Evolutionary conservation across 2,113 vertebrate species (phyloP).

Genomic region (Protobothrops flavoviridis): DNA sequence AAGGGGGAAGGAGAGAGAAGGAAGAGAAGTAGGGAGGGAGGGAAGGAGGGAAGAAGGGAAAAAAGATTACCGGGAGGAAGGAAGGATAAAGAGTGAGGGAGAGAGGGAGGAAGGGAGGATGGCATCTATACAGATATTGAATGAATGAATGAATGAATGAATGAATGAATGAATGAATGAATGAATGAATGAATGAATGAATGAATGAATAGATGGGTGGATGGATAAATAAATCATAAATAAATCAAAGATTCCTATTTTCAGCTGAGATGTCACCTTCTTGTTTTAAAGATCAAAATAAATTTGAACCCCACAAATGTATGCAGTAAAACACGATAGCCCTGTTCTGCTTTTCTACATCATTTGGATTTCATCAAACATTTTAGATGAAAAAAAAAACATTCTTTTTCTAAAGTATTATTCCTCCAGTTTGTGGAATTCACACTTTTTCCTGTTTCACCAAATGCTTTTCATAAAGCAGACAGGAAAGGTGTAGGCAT

Average conservation of each 20-base stretch:
- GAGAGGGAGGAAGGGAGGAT: too few species aligned
- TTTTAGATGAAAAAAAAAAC: background rate
- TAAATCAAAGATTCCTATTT: background rate
- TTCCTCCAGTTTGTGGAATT: background rate
- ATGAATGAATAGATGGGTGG: too few species aligned
- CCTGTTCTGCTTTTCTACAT: background rate
- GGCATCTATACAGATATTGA: too few species aligned
- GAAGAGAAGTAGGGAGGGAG: too few species aligned
- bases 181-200: too few species aligned
- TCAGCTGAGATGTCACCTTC: background rate
- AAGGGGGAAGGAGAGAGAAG: too few species aligned
- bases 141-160: too few species aligned
- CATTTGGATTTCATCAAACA: background rate
- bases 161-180: too few species aligned
- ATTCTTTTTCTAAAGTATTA: background rate
- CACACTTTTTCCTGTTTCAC: background rate
- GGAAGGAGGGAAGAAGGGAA: too few species aligned
- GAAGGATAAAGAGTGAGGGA: too few species aligned
- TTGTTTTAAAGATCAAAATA: background rate
- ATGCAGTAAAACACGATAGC: background rate
- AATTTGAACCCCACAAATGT: background rate
- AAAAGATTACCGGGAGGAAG: too few species aligned
- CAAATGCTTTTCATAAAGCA: background rate
- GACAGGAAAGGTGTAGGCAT: background rate
- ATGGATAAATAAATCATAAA: too few species aligned